A percentile compares a stretch with the other conserved stretches of the same genome.
phyloP scores from a whole-genome alignment of 37 sponge, comb jelly and placozoan species.

The Bolinopsis microptera region DNA sequence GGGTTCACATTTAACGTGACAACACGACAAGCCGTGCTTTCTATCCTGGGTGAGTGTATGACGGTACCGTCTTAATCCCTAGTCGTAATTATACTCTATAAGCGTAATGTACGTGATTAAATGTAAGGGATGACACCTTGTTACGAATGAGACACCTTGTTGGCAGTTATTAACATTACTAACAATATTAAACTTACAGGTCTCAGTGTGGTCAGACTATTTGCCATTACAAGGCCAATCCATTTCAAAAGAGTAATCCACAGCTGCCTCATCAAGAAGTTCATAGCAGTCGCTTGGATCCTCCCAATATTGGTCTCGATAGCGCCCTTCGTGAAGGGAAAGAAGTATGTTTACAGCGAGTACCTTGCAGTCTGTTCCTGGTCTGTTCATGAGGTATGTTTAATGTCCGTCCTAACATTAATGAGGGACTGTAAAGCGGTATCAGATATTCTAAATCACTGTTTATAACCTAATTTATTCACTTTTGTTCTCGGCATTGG shows the following conservation, averaged over 20 bases:
- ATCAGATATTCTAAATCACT: too few species aligned
- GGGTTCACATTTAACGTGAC: conserved; percentile 54
- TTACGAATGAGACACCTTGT: too few species aligned
- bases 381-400: conserved; percentile 39
- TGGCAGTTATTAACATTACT: too few species aligned
- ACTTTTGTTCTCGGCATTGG: too few species aligned
- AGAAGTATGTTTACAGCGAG: neutral
- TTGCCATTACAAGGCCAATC: conserved; percentile 20
- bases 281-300: neutral
- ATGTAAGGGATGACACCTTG: too few species aligned
- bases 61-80: too few species aligned
- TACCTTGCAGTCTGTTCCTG: conserved; percentile 11
- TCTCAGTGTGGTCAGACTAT: conserved; percentile 10
- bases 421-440: neutral
- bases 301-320: neutral
- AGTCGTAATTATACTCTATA: too few species aligned
- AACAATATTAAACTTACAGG: conserved; percentile 2
- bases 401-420: neutral
- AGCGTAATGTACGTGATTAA: too few species aligned
- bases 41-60: conserved; percentile 32
- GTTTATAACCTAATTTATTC: too few species aligned
- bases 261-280: conserved; percentile 10
- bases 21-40: conserved; percentile 18
- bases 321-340: conserved; percentile 21
- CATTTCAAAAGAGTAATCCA: neutral